These are phyloP conservation scores for Hirtodrosophila confusa DNA, from an alignment of 2,888 invertebrate species.

Conservation along the genomic window DNA sequence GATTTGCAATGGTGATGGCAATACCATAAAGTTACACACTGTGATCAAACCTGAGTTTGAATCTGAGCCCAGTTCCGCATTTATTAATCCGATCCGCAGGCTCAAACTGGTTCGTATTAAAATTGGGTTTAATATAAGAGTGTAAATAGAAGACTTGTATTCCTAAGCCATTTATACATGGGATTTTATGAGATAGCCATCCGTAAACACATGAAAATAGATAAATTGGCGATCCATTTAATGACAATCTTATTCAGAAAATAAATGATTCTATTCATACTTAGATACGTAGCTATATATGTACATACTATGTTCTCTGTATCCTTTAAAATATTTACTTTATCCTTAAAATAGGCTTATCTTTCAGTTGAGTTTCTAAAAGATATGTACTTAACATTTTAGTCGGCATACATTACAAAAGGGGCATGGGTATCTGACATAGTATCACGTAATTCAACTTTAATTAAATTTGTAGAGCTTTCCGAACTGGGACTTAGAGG, in stretches of 20 bases:
- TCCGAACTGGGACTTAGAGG: slow-evolving; percentile 76
- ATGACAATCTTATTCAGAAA: slow-evolving; percentile 31
- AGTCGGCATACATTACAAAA: slow-evolving; percentile 94
- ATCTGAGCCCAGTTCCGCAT: too few species aligned
- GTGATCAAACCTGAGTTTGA: too few species aligned
- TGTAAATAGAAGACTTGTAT: too few species aligned
- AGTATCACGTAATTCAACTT: slow-evolving; percentile 89
- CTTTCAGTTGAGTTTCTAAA: slow-evolving; percentile 12
- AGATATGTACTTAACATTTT: slow-evolving; percentile 39
- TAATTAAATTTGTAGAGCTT: slow-evolving; percentile 87
- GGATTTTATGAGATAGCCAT: too few species aligned
- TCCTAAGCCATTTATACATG: too few species aligned
- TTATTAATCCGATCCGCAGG: too few species aligned
- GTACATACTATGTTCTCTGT: slow-evolving; percentile 17
- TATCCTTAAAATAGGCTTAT: slow-evolving; percentile 18
- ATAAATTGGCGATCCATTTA: slow-evolving; percentile 23
- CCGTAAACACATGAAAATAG: background rate
- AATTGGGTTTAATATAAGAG: too few species aligned
- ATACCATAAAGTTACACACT: too few species aligned
- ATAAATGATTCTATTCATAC: slow-evolving; percentile 25
- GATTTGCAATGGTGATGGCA: too few species aligned
- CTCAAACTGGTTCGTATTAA: too few species aligned
- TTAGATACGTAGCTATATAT: slow-evolving; percentile 31
- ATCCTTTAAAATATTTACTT: slow-evolving; percentile 7
- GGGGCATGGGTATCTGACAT: slow-evolving; percentile 88